Conservation (phyloP, 2,113 vertebrate genomes). For the Heterotilapia buettikoferi region DNA sequence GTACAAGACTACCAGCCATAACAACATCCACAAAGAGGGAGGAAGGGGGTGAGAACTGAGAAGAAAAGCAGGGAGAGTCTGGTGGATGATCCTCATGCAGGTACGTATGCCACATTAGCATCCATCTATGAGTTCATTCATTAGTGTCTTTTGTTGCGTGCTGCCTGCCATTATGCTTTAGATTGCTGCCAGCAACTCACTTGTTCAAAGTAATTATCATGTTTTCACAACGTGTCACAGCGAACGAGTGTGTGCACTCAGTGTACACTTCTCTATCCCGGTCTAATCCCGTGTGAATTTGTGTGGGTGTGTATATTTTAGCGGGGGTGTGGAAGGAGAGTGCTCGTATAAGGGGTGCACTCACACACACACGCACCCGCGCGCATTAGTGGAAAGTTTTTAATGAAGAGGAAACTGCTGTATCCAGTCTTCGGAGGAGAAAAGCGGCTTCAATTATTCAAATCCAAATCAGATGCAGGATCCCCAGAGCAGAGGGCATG, state of each 20-base stretch:
- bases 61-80: slow-evolving; percentile 25
- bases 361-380: background rate
- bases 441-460: slow-evolving; percentile 36
- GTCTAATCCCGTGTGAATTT: slow-evolving; percentile 9
- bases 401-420: slow-evolving; percentile 37
- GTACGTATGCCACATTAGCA: slow-evolving; percentile 58
- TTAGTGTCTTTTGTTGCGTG: slow-evolving; percentile 25
- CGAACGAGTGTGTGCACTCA: background rate
- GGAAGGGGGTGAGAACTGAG: slow-evolving; percentile 18
- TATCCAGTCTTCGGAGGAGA: slow-evolving; percentile 18
- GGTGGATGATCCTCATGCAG: slow-evolving; percentile 56
- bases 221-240: slow-evolving; percentile 28
- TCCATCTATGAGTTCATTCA: slow-evolving; percentile 45
- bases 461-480: slow-evolving; percentile 36
- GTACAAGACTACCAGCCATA: slow-evolving; percentile 36
- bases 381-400: slow-evolving; percentile 51
- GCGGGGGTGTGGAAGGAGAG: slow-evolving; percentile 12
- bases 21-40: slow-evolving; percentile 23
- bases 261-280: slow-evolving; percentile 6
- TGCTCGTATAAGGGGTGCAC: background rate
- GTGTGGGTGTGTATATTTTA: slow-evolving; percentile 34
- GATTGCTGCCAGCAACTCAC: slow-evolving; percentile 19
- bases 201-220: slow-evolving; percentile 21
- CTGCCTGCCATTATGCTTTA: slow-evolving; percentile 3
- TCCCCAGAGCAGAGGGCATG: slow-evolving; percentile 32